A percentile compares a stretch with the other conserved stretches of the same genome.
phyloP scores from a whole-genome alignment of 1,140 invertebrate genomes.

The Dendrolimus kikuchii region DNA sequence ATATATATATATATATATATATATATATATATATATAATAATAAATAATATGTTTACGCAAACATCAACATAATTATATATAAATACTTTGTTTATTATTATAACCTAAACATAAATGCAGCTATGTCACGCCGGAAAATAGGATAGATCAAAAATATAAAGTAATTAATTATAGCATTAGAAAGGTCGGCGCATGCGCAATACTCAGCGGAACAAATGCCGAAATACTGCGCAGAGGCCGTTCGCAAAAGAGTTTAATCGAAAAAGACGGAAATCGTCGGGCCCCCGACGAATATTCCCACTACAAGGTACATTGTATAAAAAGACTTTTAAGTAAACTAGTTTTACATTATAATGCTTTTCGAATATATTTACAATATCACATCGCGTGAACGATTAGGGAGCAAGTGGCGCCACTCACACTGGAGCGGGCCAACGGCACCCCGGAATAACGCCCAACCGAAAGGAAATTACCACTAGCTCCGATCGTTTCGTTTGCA shows the following conservation, averaged over 20 bases:
- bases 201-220: too few species aligned
- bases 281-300: not conserved
- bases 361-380: conserved; percentile 49
- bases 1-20: conserved; percentile 11
- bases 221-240: too few species aligned
- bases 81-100: not conserved
- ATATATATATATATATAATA: too few species aligned
- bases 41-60: conserved; percentile 28
- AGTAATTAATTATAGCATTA: too few species aligned
- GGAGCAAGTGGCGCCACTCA: conserved; percentile 15
- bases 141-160: too few species aligned
- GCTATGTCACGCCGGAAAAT: conserved; percentile 1
- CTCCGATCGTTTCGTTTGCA: too few species aligned
- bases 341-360: conserved; percentile 21
- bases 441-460: not conserved
- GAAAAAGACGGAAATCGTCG: conserved; percentile 2
- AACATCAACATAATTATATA: conserved; percentile 16
- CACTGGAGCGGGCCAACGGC: not conserved
- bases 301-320: conserved; percentile 34
- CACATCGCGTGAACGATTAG: conserved; percentile 34
- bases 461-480: too few species aligned
- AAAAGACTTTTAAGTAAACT: conserved; percentile 41
- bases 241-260: not conserved
- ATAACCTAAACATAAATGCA: conserved; percentile 8
- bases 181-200: too few species aligned